Conservation (phyloP, 2,797 vertebrate genomes). For the Potorous gilbertii region DNA sequence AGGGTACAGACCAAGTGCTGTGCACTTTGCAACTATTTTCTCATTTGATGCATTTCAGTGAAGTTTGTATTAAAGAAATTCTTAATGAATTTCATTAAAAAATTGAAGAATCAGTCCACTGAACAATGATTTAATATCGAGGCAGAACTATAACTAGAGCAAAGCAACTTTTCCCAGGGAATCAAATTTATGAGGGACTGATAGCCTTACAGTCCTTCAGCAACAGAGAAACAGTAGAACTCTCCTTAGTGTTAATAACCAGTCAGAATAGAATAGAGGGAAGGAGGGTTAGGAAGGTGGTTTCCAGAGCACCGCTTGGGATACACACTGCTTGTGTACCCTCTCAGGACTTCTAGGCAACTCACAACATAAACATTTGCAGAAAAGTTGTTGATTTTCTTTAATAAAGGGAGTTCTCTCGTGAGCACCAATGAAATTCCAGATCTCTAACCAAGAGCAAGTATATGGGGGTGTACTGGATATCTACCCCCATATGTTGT, state of each 20-base stretch:
- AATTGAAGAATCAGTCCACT: background rate
- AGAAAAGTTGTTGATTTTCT: background rate
- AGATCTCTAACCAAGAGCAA: background rate
- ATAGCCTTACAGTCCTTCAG: background rate
- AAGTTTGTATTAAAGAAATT: background rate
- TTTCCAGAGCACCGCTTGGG: background rate
- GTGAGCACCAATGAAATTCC: background rate
- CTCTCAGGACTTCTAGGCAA: background rate
- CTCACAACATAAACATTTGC: background rate
- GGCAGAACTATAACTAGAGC: background rate
- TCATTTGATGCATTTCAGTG: background rate
- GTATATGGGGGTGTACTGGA: too few relatives aligned
- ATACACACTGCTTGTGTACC: background rate
- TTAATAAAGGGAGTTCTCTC: background rate
- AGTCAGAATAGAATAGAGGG: background rate
- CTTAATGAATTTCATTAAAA: background rate
- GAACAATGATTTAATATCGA: background rate
- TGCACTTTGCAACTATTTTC: background rate
- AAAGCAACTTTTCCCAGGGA: background rate
- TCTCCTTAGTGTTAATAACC: background rate
- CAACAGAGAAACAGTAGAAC: background rate
- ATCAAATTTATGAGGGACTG: background rate
- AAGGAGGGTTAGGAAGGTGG: background rate
- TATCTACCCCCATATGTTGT: background rate
- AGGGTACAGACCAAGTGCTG: background rate